Evolutionary conservation across 2,797 vertebrate species (phyloP).

Genomic region (Alca torda): DNA sequence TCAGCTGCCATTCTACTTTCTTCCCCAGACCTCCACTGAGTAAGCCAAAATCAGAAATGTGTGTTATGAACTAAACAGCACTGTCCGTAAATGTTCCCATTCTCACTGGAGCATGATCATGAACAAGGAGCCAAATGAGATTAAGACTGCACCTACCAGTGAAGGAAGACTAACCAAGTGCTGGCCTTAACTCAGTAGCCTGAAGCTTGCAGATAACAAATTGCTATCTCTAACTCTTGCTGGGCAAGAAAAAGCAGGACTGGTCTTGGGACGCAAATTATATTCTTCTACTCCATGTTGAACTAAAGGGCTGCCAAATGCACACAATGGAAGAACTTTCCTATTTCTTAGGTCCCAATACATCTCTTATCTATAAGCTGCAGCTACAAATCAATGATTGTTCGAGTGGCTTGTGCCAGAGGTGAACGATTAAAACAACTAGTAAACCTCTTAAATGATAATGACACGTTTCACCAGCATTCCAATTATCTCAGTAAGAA

Average conservation of each 20-base stretch:
- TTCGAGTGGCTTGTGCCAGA: neutral
- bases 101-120: fast-evolving
- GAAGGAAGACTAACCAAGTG: neutral
- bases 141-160: neutral
- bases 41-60: neutral
- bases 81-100: neutral
- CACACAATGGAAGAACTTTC: neutral
- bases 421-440: neutral
- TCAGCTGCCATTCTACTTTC: neutral
- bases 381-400: neutral
- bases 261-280: neutral
- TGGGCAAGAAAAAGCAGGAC: neutral
- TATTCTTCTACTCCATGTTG: neutral
- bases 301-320: neutral
- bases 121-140: neutral
- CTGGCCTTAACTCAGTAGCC: neutral
- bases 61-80: neutral
- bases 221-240: neutral
- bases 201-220: neutral
- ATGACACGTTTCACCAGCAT: neutral
- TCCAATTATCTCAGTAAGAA: neutral
- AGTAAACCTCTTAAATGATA: neutral
- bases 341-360: neutral
- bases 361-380: neutral
- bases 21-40: neutral